Evolutionary conservation across 2,113 vertebrate species (phyloP).

Genomic region (Eubucco bourcierii): DNA sequence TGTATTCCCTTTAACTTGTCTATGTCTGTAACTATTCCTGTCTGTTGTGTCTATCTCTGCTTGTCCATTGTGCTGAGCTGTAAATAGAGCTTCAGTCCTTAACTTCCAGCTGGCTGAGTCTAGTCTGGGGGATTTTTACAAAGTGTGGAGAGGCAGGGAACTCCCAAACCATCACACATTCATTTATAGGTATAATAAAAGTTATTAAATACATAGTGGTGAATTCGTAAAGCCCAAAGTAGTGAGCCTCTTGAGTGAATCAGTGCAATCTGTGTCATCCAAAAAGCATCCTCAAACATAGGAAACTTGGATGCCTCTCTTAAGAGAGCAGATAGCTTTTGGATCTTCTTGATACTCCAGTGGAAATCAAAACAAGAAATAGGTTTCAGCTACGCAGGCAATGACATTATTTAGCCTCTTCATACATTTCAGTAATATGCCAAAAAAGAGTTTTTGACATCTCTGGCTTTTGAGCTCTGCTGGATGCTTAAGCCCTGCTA

Average conservation of each 20-base stretch:
- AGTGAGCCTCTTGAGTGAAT: background rate
- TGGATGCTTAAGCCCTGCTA: background rate
- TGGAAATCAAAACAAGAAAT: background rate
- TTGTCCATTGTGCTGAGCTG: no score
- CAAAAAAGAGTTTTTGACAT: background rate
- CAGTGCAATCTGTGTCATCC: background rate
- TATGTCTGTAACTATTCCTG: no score
- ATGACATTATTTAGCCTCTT: background rate
- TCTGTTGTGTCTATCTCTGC: no score
- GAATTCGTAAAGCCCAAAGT: background rate
- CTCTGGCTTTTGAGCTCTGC: background rate
- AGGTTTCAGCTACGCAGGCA: background rate
- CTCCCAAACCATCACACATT: no score
- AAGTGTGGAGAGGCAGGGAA: no score
- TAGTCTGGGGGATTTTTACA: no score
- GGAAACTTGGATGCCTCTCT: background rate
- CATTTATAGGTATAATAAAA: background rate
- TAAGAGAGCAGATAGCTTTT: background rate
- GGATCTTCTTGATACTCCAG: background rate
- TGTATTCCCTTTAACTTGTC: no score
- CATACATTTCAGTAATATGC: background rate
- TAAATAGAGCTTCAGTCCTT: no score
- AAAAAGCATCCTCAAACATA: background rate
- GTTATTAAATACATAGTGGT: background rate
- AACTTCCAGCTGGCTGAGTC: no score